Evolutionary conservation across 1,140 invertebrate genomes (phyloP).

Genomic region (Lepidurus arcticus): DNA sequence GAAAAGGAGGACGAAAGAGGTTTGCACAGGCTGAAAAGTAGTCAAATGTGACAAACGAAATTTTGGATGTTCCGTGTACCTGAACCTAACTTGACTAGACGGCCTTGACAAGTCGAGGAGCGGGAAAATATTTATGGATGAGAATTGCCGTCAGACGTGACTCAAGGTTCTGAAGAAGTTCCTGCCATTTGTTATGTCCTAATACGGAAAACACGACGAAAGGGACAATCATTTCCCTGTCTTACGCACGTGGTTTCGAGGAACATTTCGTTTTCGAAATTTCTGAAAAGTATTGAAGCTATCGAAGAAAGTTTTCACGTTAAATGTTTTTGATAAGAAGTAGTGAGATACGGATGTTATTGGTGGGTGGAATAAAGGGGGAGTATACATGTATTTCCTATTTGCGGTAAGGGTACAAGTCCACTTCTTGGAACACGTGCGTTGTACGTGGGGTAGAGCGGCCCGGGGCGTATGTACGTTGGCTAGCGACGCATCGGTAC

Average conservation of each 20-base stretch:
- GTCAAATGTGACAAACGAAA: too few species aligned
- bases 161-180: background rate
- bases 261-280: too few species aligned
- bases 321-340: background rate
- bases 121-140: background rate
- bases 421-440: constrained; percentile 24
- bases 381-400: background rate
- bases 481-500: constrained; percentile 26
- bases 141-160: background rate
- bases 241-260: too few species aligned
- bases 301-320: too few species aligned
- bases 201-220: background rate
- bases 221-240: background rate
- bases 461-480: background rate
- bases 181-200: background rate
- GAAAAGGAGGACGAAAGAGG: too few species aligned
- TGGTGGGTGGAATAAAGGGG: background rate
- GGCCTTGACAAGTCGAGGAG: background rate
- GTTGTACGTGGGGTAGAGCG: background rate
- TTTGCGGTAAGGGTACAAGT: constrained; percentile 22
- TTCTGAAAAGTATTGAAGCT: too few species aligned
- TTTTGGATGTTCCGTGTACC: background rate
- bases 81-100: background rate
- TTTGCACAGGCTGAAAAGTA: too few species aligned
- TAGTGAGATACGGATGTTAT: background rate